Conservation (phyloP, 2,113 vertebrate species). For the Mirounga angustirostris region DNA sequence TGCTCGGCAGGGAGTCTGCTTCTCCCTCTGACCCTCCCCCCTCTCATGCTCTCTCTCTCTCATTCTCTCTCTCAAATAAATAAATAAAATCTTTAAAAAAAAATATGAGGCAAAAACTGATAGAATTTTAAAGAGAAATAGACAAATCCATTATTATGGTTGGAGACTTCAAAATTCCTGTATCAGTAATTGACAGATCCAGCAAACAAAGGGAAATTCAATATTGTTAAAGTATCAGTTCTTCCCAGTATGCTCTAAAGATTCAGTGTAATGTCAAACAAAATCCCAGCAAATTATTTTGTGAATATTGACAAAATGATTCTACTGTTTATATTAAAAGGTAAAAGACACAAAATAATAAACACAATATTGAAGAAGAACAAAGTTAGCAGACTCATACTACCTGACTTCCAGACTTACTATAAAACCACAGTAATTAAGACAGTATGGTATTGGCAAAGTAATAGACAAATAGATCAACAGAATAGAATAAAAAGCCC, state of each 20-base stretch:
- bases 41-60: too few species aligned
- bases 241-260: background rate
- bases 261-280: background rate
- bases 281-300: background rate
- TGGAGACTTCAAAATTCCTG: background rate
- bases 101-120: background rate
- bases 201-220: background rate
- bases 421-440: background rate
- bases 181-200: constrained; percentile 1
- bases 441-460: background rate
- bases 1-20: too few species aligned
- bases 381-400: background rate
- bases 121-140: constrained; percentile 4
- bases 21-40: too few species aligned
- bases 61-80: too few species aligned
- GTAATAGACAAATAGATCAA: background rate
- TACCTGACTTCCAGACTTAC: background rate
- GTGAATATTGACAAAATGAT: background rate
- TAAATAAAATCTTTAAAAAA: background rate
- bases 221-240: background rate
- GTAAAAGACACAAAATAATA: background rate
- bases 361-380: background rate
- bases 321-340: background rate
- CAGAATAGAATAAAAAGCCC: background rate
- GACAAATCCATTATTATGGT: background rate